These are phyloP conservation scores for Drosophila lini DNA, from an alignment of 1,140 invertebrate species.

Conservation along the genomic window DNA sequence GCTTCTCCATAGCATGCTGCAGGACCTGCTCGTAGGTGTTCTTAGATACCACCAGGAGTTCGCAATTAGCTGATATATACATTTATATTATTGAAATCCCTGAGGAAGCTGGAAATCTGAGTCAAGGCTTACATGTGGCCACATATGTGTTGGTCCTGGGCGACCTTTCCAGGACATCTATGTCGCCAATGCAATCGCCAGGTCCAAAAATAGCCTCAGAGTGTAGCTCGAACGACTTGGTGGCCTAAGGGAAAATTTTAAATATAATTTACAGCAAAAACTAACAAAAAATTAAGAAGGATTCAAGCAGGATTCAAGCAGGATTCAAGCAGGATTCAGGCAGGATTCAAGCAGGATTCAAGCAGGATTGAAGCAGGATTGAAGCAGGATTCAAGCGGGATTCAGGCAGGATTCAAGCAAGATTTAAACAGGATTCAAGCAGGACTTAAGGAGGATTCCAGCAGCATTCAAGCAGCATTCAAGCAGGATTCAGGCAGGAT, in stretches of 20 bases:
- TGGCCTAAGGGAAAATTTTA: neutral
- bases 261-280: too few relatives aligned
- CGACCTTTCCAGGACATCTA: constrained; percentile 51
- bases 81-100: neutral
- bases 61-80: constrained; percentile 48
- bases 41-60: constrained; percentile 62
- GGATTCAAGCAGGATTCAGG: too few relatives aligned
- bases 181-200: constrained; percentile 65
- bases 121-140: constrained; percentile 26
- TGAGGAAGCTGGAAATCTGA: accelerated
- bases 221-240: neutral
- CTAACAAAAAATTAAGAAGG: too few relatives aligned
- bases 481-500: too few relatives aligned
- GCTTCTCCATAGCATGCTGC: constrained; percentile 45
- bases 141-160: constrained; percentile 44
- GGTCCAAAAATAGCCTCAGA: constrained; percentile 59
- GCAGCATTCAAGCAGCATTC: too few relatives aligned
- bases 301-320: too few relatives aligned
- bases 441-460: too few relatives aligned
- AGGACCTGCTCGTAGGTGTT: constrained; percentile 57
- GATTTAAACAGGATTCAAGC: too few relatives aligned
- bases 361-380: too few relatives aligned
- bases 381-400: too few relatives aligned
- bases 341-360: too few relatives aligned
- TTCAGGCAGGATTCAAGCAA: too few relatives aligned